phyloP scores from a whole-genome alignment of 2,888 invertebrate genomes.

The Aphidius colemani region DNA sequence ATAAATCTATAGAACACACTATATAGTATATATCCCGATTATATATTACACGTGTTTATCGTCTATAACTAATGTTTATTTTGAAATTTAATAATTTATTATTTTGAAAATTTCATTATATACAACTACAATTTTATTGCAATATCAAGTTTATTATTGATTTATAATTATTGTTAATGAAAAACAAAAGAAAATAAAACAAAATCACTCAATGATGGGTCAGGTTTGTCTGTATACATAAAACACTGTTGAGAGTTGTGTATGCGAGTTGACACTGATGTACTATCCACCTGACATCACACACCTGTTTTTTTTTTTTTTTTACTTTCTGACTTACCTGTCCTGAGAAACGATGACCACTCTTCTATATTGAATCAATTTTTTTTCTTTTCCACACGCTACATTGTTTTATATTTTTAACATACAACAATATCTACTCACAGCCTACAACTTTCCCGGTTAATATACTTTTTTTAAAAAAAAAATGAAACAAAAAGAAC shows the following conservation, averaged over 20 bases:
- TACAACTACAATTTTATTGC: neutral
- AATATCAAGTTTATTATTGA: neutral
- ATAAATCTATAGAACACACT: too few species aligned
- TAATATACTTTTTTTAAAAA: too few species aligned
- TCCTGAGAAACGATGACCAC: conserved; percentile 46
- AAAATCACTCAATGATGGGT: conserved; percentile 4
- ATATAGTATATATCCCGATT: neutral
- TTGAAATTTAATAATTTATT: too few species aligned
- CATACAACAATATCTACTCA: too few species aligned
- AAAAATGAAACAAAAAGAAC: too few species aligned
- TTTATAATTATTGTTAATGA: conserved; percentile 13
- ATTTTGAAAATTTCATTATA: neutral
- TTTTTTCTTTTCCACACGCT: conserved; percentile 13
- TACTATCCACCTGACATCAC: conserved; percentile 57
- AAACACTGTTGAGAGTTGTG: neutral
- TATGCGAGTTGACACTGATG: too few species aligned
- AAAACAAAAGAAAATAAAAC: neutral
- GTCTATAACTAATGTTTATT: too few species aligned
- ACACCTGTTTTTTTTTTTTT: conserved; percentile 53
- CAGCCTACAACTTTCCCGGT: neutral
- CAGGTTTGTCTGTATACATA: neutral
- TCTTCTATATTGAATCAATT: conserved; percentile 9
- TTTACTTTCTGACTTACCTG: conserved; percentile 3
- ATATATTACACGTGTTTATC: too few species aligned
- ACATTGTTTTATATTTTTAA: too few species aligned